Base-by-base conservation (phyloP, 2,797 vertebrate species). In the Fundulus diaphanus region DNA sequence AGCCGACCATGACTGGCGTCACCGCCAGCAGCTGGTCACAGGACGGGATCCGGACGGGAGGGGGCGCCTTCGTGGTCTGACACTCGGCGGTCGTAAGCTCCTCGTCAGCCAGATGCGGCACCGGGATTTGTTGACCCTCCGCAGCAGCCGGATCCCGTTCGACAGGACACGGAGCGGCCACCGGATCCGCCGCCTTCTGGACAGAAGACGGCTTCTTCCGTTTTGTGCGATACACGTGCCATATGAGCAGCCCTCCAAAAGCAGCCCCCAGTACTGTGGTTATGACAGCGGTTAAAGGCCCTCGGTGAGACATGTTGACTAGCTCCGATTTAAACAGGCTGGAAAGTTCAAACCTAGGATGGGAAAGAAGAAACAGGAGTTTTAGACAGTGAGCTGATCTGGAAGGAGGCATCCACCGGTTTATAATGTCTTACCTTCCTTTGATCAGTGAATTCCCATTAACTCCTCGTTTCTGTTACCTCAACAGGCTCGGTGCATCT, bases 161-260 rank as follows among this genome's bases (percentile, higher is more conserved):
- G 16, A 65, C 72, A 0, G 83, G 68, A 49, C 49, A 0, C 0
- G 37, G 70, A 29, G 77, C 75, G 44, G 88, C 85, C 29, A 77
- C 80, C 9, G 83, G 81, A 59, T 84, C 84, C 1, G 76, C 82
- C 54, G 22, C 89, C 84, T 80, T 86, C 82, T 89, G 90, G 69
- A 65, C 20, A 82, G 82, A 85, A 87, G 83, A 91, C 73, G 87
- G 87, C 87, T 76, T 95, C 82, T 86, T 93, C 91, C 95, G 96
- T 70, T 95, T 94, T 1, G 90, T 92, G 68, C 87, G 93, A 77
- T 96, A 78, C 15, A 94, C 92, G 66, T 92, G 95, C 98, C 98
- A 99, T 65, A 97, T 72, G 76, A 97, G 87, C 79, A 99, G 93
- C 3, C 96, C 97, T 5, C 97, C 97, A 3, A 97, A 49, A 0